phyloP scores from a whole-genome alignment of 1,140 invertebrate genomes.

The Mercenaria mercenaria region DNA sequence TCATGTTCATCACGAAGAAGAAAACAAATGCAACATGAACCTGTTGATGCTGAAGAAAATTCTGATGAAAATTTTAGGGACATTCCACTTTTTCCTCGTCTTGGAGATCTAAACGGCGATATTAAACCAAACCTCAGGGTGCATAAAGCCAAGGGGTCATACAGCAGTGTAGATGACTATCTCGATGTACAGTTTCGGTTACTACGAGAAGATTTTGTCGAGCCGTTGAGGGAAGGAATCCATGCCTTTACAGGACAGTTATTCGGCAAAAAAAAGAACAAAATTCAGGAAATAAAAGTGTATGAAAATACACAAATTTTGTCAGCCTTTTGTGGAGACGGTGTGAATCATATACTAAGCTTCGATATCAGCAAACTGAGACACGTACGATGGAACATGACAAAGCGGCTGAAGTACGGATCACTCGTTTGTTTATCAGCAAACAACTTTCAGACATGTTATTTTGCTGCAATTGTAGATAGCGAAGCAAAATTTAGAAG shows the following conservation, averaged over 20 bases:
- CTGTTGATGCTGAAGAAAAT: background rate
- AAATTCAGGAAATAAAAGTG: constrained; percentile 67
- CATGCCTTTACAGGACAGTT: constrained; percentile 37
- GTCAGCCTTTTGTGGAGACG: constrained; percentile 13
- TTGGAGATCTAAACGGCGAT: constrained; percentile 69
- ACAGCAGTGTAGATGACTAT: constrained; percentile 90
- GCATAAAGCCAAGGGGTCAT: constrained; percentile 89
- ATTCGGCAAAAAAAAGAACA: background rate
- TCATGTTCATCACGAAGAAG: background rate
- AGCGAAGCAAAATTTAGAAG: constrained; percentile 83
- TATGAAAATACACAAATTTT: constrained; percentile 70
- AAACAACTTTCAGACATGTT: constrained; percentile 89
- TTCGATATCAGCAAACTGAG: constrained; percentile 73
- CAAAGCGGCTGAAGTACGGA: constrained; percentile 90
- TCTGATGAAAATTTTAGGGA: constrained; percentile 70
- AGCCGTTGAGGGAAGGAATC: constrained; percentile 84
- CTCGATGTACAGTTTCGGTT: constrained; percentile 91
- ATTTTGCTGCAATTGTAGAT: constrained; percentile 89
- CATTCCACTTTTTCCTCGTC: constrained; percentile 72
- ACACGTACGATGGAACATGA: constrained; percentile 79
- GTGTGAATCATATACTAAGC: constrained; percentile 61
- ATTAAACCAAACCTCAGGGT: constrained; percentile 86
- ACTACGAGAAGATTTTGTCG: constrained; percentile 89
- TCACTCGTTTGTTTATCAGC: constrained; percentile 90
- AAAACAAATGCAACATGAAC: background rate